Evolutionary conservation across 2,888 invertebrate species (phyloP).

Genomic region (Limenitis camilla): DNA sequence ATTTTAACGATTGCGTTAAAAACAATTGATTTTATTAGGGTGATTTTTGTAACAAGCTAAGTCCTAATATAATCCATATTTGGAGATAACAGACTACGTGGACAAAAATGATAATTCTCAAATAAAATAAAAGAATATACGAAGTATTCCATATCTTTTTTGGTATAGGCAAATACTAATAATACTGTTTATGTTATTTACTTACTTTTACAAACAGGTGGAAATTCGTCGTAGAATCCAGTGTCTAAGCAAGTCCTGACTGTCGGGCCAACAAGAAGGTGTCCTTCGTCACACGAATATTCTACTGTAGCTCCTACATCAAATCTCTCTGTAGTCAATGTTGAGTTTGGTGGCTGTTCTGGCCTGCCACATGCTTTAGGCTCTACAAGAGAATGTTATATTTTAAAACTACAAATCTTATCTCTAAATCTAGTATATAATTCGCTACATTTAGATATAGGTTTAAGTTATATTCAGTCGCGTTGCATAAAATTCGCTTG

Average conservation of each 20-base stretch:
- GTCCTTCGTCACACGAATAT: conserved; percentile 89
- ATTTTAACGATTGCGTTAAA: too few species aligned
- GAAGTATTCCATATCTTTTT: too few species aligned
- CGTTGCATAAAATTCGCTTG: conserved; percentile 16
- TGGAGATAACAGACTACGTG: too few species aligned
- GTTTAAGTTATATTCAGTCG: too few species aligned
- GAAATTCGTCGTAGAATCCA: conserved; percentile 94
- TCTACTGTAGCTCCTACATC: conserved; percentile 89
- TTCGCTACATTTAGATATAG: not conserved
- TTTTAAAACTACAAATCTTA: not conserved
- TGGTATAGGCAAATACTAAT: not conserved
- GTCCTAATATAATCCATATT: too few species aligned
- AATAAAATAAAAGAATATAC: too few species aligned
- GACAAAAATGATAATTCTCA: too few species aligned
- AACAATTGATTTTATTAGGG: too few species aligned
- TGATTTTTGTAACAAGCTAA: too few species aligned
- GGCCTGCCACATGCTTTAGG: conserved; percentile 93
- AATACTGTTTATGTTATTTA: not conserved
- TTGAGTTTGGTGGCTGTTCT: conserved; percentile 94
- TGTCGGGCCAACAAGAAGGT: conserved; percentile 89
- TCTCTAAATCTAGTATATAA: not conserved
- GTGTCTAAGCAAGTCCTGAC: conserved; percentile 89
- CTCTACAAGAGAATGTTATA: conserved; percentile 65
- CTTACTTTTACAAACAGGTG: conserved; percentile 94
- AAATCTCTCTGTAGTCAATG: conserved; percentile 84